phyloP scores from a whole-genome alignment of 2,888 invertebrate species.

The Epirrita christyi region DNA sequence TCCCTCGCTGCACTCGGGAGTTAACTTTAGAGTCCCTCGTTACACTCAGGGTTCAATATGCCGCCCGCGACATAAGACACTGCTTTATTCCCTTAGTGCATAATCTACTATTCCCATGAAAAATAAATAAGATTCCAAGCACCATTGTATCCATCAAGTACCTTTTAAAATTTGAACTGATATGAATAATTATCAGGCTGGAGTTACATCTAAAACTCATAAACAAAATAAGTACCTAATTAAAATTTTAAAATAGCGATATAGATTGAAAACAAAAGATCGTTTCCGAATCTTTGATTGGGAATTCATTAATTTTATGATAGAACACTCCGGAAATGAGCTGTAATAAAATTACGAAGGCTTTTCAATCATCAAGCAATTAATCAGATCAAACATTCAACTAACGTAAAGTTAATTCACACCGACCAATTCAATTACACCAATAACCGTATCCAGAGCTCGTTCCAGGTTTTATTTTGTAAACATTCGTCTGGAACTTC shows the following conservation, averaged over 20 bases:
- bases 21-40: too few species aligned
- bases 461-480: constrained; percentile 47
- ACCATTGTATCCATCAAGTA: too few species aligned
- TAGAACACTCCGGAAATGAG: constrained; percentile 17
- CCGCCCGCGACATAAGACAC: too few species aligned
- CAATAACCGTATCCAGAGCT: constrained; percentile 33
- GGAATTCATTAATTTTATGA: constrained; percentile 12
- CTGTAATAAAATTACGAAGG: constrained; percentile 25
- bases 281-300: constrained; percentile 20
- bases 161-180: neutral
- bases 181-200: constrained; percentile 13
- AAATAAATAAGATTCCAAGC: too few species aligned
- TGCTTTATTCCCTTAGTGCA: too few species aligned
- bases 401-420: constrained; percentile 29
- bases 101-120: too few species aligned
- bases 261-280: neutral
- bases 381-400: constrained; percentile 21
- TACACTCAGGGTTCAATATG: too few species aligned
- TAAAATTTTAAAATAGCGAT: constrained; percentile 14
- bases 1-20: too few species aligned
- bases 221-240: constrained; percentile 12
- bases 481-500: constrained; percentile 40
- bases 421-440: constrained; percentile 38
- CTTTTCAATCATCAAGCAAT: constrained; percentile 25
- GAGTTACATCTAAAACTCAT: constrained; percentile 18